phyloP scores from a whole-genome alignment of 2,888 invertebrate species.

The Spodoptera littoralis region DNA sequence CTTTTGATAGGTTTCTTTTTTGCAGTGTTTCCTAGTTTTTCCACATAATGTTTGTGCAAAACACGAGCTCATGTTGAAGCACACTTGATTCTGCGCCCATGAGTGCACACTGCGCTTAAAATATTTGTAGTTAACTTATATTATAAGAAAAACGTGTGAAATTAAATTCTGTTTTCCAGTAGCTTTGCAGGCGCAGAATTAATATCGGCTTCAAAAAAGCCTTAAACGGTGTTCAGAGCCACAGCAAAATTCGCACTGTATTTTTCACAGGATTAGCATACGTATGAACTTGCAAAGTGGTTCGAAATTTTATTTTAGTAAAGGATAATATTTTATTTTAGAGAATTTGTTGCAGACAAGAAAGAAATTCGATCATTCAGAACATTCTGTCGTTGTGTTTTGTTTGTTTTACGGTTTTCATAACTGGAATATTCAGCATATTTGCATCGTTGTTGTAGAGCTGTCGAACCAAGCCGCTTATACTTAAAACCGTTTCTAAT shows the following conservation, averaged over 20 bases:
- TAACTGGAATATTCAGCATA: no score
- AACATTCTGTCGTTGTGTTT: no score
- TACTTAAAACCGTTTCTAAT: no score
- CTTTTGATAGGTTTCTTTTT: constrained; percentile 10
- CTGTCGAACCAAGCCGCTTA: no score
- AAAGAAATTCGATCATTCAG: no score
- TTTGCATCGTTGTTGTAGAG: no score
- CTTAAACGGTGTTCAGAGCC: constrained; percentile 36
- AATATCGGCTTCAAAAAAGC: constrained; percentile 41
- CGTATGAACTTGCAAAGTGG: constrained; percentile 20
- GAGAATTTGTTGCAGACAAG: neutral
- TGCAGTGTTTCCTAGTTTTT: neutral
- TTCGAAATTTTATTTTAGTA: constrained; percentile 12
- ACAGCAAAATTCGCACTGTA: constrained; percentile 28
- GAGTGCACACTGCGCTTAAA: neutral
- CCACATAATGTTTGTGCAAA: no score
- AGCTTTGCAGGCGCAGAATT: constrained; percentile 41
- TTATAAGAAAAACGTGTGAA: constrained; percentile 23
- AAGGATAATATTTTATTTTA: constrained; percentile 12
- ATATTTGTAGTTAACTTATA: neutral
- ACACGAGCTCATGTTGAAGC: no score
- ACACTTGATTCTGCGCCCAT: no score
- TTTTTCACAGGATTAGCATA: constrained; percentile 45
- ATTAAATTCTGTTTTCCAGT: constrained; percentile 42
- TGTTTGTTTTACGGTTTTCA: no score